Conservation (phyloP, 2,113 vertebrate species). For the Prolemur simus region DNA sequence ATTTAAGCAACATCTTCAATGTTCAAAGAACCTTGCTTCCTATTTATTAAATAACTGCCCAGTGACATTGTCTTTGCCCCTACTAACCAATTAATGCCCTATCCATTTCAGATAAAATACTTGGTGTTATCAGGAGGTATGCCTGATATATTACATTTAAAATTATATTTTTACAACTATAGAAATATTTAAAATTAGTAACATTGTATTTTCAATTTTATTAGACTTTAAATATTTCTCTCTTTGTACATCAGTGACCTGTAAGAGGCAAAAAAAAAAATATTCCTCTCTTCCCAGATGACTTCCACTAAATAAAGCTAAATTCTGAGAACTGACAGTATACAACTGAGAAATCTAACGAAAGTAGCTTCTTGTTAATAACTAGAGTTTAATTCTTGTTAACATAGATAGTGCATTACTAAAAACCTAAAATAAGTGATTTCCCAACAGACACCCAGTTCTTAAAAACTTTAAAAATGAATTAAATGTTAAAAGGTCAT, state of each 20-base stretch:
- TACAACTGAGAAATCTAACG: background rate
- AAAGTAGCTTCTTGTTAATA: constrained; percentile 4
- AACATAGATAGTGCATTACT: background rate
- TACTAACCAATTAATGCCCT: background rate
- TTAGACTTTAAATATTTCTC: constrained; percentile 17
- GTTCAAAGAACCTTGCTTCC: background rate
- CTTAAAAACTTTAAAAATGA: background rate
- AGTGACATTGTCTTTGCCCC: background rate
- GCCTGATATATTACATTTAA: background rate
- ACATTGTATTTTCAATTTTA: constrained; percentile 6
- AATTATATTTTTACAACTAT: background rate
- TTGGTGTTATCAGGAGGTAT: background rate
- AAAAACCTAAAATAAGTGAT: constrained; percentile 22
- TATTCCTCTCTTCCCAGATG: background rate
- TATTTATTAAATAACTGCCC: constrained; percentile 45
- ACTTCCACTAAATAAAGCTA: constrained; percentile 36
- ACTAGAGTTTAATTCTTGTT: constrained; percentile 9
- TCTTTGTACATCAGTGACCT: background rate
- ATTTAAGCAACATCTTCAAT: background rate
- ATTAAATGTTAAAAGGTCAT: constrained; percentile 9
- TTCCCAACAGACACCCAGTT: constrained; percentile 1
- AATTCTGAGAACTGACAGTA: constrained; percentile 1
- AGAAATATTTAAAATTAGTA: no score
- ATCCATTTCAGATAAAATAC: constrained; percentile 22
- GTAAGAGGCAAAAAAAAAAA: background rate